Base-by-base conservation (phyloP, 2,888 invertebrate genomes). In the Myopa testacea region DNA sequence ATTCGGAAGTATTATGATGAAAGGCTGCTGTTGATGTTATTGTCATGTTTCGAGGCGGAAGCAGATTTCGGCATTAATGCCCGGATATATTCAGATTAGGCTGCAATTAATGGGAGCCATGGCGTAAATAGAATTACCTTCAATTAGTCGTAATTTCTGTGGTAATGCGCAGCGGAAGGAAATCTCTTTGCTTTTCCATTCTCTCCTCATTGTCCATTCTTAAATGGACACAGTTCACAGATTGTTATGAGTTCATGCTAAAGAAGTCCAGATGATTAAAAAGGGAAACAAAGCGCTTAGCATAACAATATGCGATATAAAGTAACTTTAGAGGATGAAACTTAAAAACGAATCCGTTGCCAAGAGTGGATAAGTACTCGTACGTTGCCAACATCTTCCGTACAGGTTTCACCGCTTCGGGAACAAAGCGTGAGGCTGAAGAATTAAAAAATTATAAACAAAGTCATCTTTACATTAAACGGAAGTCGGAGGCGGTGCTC, bases 401-500 rank as follows among this genome's bases (percentile, higher is more conserved):
- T 0, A 10, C 45, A 6, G 45, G 10, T 6, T 10, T 10, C 7
- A 14, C 19, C 52, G 69, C 50, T n/a, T 19, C 52, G 16, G 34
- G 52, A 69, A 34, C 8, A 37, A 19, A 50, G 69, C 50, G n/a
- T 40, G 68, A 38, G 16, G 16, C 26, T 52, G 55, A 70, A 50
- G 1, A 37, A 70, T 55, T 45, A 34, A 34, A 45, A 50, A 63
- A 63, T 40, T 60, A 60, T 60, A 63, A 50, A 73, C 26, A 73
- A 50, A 45, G 65, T 45, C 10, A 45, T 45, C 45, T 45, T 10
- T 45, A 10, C 7, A 45, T 45, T 45, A 74, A 79, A 79, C 79
- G 79, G 79, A 79, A 77, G 77, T 77, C 79, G 75, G 78, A 78
- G 78, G 78, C 78, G 78, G 37, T 75, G 37, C 74, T 65, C 65